Evolutionary conservation across 2,113 vertebrate species (phyloP).

Genomic region (Colaptes auratus): DNA sequence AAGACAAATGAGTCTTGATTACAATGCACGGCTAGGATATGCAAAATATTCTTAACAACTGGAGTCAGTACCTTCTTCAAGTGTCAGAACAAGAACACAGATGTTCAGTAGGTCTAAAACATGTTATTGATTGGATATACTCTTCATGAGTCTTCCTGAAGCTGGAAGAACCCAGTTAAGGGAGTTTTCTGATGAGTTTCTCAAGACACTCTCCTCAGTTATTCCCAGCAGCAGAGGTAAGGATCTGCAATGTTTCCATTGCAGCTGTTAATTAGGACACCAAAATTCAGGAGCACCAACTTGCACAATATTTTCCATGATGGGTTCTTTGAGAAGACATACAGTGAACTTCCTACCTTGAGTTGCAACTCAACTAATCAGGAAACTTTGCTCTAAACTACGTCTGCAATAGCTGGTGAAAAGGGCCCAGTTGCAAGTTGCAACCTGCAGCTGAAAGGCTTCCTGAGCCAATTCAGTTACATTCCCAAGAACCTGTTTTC

Average conservation of each 20-base stretch:
- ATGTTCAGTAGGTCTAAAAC: not conserved
- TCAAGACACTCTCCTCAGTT: not conserved
- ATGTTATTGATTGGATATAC: not conserved
- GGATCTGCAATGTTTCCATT: not conserved
- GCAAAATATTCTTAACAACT: not conserved
- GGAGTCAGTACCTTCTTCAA: not conserved
- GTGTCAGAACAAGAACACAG: not conserved
- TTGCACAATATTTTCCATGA: not conserved
- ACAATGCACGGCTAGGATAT: not conserved
- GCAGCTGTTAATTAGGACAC: not conserved
- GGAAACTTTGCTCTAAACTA: not conserved
- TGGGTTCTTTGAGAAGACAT: not conserved
- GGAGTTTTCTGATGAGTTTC: not conserved
- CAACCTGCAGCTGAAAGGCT: not conserved
- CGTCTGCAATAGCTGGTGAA: fast-evolving
- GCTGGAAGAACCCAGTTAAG: not conserved
- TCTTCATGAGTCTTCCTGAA: not conserved
- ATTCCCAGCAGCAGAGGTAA: fast-evolving
- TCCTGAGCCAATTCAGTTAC: not conserved
- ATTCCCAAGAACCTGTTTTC: not conserved
- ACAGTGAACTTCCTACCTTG: not conserved
- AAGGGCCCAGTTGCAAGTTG: fast-evolving
- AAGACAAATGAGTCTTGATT: slow-evolving; percentile 53
- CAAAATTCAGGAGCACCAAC: not conserved
- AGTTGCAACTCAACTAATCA: not conserved